phyloP scores from a whole-genome alignment of 2,113 vertebrate species.

The Diadophis punctatus region DNA sequence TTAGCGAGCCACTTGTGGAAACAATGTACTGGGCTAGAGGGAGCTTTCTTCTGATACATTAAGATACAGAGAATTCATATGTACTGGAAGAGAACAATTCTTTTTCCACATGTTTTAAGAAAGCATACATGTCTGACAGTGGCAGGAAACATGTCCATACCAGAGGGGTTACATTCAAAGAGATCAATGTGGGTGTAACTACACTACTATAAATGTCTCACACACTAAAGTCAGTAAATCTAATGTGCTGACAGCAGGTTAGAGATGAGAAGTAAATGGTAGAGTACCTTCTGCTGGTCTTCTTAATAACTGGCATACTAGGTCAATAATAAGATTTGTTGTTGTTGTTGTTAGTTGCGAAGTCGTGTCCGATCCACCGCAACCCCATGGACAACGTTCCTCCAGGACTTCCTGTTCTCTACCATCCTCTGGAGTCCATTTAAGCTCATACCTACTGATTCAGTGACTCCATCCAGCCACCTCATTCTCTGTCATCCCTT shows the following conservation, averaged over 20 bases:
- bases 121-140: not conserved
- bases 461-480: too few relatives aligned
- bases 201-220: not conserved
- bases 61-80: not conserved
- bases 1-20: not conserved
- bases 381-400: too few relatives aligned
- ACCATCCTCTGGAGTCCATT: too few relatives aligned
- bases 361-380: too few relatives aligned
- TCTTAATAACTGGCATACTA: not conserved
- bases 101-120: not conserved
- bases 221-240: not conserved
- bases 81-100: not conserved
- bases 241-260: not conserved
- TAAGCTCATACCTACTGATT: too few relatives aligned
- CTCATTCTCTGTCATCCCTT: too few relatives aligned
- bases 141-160: not conserved
- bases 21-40: not conserved
- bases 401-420: too few relatives aligned
- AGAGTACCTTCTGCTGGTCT: not conserved
- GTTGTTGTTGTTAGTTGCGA: too few relatives aligned
- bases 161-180: not conserved
- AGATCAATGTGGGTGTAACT: not conserved
- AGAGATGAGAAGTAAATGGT: not conserved
- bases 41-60: not conserved
- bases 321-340: too few relatives aligned